These are phyloP conservation scores for Boloria euphrosyne DNA, from an alignment of 2,888 invertebrate species.

Conservation along the genomic window DNA sequence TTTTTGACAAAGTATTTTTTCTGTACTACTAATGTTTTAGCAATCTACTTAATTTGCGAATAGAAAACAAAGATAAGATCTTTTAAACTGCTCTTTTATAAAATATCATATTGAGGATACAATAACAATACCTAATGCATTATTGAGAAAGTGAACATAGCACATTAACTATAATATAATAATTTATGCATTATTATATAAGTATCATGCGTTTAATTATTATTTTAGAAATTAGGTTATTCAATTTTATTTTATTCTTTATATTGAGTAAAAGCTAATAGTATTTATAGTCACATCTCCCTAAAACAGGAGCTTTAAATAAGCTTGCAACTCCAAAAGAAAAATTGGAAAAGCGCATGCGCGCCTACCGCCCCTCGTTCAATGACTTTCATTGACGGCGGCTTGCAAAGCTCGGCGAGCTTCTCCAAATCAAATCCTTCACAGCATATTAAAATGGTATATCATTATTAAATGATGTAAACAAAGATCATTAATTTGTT, in stretches of 20 bases:
- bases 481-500: background rate
- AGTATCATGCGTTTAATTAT: no score
- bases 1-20: no score
- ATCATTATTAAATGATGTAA: background rate
- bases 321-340: constrained; percentile 47
- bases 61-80: no score
- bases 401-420: constrained; percentile 44
- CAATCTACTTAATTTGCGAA: no score
- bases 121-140: no score
- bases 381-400: constrained; percentile 63
- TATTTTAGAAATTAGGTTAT: background rate
- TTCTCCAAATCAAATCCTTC: constrained; percentile 39
- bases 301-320: constrained; percentile 15
- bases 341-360: constrained; percentile 59
- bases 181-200: no score
- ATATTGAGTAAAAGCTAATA: background rate
- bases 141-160: no score
- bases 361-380: constrained; percentile 71
- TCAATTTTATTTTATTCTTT: background rate
- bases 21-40: no score
- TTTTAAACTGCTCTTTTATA: no score
- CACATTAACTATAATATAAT: no score
- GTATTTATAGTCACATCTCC: background rate
- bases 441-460: constrained; percentile 28
- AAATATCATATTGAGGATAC: no score